Evolutionary conservation across 2,113 vertebrate genomes (phyloP), one percentile per base, ranked within the genome.

Genomic region (Hemibagrus wyckioides): DNA sequence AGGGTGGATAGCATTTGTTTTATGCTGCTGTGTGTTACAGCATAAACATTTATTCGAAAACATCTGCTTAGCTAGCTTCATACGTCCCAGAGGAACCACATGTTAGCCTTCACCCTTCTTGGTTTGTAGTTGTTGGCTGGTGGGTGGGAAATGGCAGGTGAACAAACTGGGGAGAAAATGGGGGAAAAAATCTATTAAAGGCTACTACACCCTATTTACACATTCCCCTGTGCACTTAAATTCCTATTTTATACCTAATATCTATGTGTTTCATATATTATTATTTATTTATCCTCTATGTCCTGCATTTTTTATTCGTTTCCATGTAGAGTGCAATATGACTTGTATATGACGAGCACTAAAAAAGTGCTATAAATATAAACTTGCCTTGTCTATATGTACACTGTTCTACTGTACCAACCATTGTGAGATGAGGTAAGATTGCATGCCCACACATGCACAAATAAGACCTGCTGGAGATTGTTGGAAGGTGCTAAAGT

Each of bases 381-480:
- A 50, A 77, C 75, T 52, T 48, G 25, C 13, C 41, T 48, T 52
- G 25, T 13, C 44, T 50, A 30, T 77, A 77, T 30, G 48, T 84
- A n/a, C 23, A 71, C 52, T 41, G 67, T 39, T 75, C 13, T n/a
- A n/a, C 17, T 75, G 67, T 84, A 39, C 30, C 65, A 56, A 10
- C n/a, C 67, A 50, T 56, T 30, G 41, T 80, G 83, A 56, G 83
- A 56, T 86, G 39, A 71, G 80, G 71, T 83, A 83, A 67, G 69
- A 77, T 65, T 36, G 36, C 77, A 76, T 81, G 67, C 83, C 71
- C 80, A 75, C 89, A 79, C 71, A 28, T 23, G 57, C 57, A 61
- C 11, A 48, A 88, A 77, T 65, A 52, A 61, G 28, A 88, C 30
- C 61, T 87, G 82, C 63, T 83, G 54, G 82, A 77, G 86, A n/a